These are phyloP conservation scores for Agelastica alni DNA, from an alignment of 2,888 invertebrate genomes.

Conservation along the genomic window DNA sequence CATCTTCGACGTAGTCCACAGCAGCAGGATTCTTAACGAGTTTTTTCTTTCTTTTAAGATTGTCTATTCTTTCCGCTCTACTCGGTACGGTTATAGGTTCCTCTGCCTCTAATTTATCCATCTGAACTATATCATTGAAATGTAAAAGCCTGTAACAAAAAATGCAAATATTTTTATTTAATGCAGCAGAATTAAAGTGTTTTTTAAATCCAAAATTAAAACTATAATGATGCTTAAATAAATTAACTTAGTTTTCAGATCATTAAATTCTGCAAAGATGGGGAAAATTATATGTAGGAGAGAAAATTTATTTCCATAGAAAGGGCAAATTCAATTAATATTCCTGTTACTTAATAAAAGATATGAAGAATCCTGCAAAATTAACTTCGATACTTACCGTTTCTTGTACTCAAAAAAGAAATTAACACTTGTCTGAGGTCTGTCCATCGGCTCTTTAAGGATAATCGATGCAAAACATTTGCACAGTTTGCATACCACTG, in stretches of 20 bases:
- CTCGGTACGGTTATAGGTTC: conserved; percentile 55
- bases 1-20: conserved; percentile 38
- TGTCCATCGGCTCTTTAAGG: conserved; percentile 64
- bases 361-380: no score
- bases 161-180: neutral
- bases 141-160: conserved; percentile 66
- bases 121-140: conserved; percentile 71
- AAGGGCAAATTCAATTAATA: no score
- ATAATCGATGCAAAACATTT: conserved; percentile 76
- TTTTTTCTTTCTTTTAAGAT: conserved; percentile 43
- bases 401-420: conserved; percentile 67
- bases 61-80: conserved; percentile 47
- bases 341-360: no score
- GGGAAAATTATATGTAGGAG: no score
- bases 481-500: conserved; percentile 81
- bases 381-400: conserved; percentile 65
- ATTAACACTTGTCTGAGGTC: conserved; percentile 55
- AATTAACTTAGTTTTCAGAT: no score
- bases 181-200: no score
- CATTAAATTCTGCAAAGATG: no score
- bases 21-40: conserved; percentile 52
- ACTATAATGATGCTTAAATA: no score
- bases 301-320: no score
- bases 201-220: no score
- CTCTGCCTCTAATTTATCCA: conserved; percentile 62